phyloP scores from a whole-genome alignment of 1,140 invertebrate species.

The Condylostylus longicornis region DNA sequence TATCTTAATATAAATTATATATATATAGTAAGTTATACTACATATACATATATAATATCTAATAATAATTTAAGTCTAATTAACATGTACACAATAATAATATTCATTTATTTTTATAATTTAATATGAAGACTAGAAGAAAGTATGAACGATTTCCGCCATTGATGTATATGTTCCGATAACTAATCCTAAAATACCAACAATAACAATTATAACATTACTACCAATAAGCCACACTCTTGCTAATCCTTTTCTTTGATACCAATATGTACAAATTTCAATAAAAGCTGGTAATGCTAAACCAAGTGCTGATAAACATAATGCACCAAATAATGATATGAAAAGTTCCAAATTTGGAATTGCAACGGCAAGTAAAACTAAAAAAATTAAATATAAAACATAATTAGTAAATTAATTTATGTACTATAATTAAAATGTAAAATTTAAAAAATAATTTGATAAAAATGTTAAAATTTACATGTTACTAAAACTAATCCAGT shows the following conservation, averaged over 20 bases:
- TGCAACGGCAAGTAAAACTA: constrained; percentile 60
- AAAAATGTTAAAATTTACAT: constrained; percentile 44
- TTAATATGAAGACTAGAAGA: no score
- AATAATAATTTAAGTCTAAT: no score
- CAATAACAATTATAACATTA: constrained; percentile 52
- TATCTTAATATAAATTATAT: no score
- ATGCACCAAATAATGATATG: constrained; percentile 78
- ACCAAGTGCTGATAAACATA: constrained; percentile 69
- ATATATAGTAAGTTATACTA: no score
- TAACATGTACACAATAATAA: no score
- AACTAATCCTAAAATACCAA: constrained; percentile 49
- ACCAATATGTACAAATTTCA: constrained; percentile 50
- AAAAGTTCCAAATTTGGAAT: constrained; percentile 74
- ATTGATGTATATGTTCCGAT: constrained; percentile 57
- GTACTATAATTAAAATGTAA: not conserved
- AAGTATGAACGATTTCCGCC: constrained; percentile 42
- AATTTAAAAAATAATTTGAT: not conserved
- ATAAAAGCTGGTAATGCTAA: constrained; percentile 79
- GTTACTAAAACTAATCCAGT: constrained; percentile 53
- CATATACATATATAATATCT: no score
- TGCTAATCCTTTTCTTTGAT: constrained; percentile 31
- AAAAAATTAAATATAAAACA: constrained; percentile 23
- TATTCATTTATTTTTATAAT: no score
- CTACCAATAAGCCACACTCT: constrained; percentile 35
- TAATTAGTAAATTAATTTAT: constrained; percentile 10